phyloP scores from a whole-genome alignment of 2,888 invertebrate genomes.

The Idaea biselata region DNA sequence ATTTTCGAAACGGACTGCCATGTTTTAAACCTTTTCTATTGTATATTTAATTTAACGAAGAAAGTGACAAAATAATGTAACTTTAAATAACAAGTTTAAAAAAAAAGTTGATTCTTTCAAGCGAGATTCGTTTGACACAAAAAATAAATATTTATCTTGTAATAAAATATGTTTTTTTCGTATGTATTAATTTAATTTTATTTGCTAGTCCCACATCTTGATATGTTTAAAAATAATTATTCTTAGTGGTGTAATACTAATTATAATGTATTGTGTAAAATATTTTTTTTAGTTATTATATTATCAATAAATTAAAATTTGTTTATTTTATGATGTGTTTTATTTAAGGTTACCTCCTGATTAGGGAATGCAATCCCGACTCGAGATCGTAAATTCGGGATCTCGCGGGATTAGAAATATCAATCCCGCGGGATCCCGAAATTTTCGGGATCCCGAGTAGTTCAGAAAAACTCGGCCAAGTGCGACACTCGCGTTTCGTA shows the following conservation, averaged over 20 bases:
- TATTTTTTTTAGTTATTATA: constrained; percentile 77
- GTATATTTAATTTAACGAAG: constrained; percentile 12
- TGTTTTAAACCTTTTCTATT: constrained; percentile 54
- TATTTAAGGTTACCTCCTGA: constrained; percentile 34
- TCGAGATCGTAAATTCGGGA: no score
- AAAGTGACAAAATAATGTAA: constrained; percentile 4
- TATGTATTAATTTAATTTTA: constrained; percentile 73
- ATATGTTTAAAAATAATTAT: constrained; percentile 77
- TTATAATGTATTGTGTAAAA: constrained; percentile 80
- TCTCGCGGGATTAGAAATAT: no score
- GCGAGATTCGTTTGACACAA: constrained; percentile 23
- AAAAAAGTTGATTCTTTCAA: constrained; percentile 8
- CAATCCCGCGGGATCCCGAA: no score
- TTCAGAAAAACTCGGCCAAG: no score
- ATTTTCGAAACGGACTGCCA: constrained; percentile 70
- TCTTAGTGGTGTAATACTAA: constrained; percentile 79
- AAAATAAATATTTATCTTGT: constrained; percentile 12
- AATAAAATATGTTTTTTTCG: constrained; percentile 44
- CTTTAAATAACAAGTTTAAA: background rate
- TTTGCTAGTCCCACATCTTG: constrained; percentile 78
- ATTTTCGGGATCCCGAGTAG: no score
- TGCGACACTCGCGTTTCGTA: no score
- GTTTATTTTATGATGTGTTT: constrained; percentile 73
- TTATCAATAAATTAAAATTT: constrained; percentile 80
- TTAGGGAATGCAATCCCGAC: no score